Evolutionary conservation across 1,140 invertebrate genomes (phyloP).

Genomic region (Lordiphosa collinella): DNA sequence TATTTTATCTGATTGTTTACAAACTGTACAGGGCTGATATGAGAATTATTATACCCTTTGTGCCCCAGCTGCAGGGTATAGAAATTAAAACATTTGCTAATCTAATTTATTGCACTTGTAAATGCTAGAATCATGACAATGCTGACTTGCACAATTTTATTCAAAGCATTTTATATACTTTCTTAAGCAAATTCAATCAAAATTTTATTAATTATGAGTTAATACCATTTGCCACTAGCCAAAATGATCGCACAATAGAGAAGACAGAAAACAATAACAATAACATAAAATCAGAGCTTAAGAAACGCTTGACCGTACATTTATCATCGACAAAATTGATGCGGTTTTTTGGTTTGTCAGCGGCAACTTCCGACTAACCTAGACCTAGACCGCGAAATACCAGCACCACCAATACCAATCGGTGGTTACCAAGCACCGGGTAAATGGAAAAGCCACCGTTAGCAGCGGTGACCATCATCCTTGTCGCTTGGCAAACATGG

Average conservation of each 20-base stretch:
- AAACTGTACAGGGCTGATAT: no score
- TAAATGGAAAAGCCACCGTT: neutral
- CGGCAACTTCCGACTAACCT: constrained; percentile 55
- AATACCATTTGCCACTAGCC: constrained; percentile 31
- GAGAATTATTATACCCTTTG: no score
- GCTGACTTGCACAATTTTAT: no score
- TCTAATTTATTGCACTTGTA: no score
- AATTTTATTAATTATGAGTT: constrained; percentile 25
- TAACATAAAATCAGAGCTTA: constrained; percentile 19
- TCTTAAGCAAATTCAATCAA: constrained; percentile 2
- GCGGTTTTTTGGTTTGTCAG: constrained; percentile 35
- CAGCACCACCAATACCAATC: constrained; percentile 19
- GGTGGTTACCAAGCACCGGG: constrained; percentile 17
- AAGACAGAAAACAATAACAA: constrained; percentile 46
- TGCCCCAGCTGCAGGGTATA: no score
- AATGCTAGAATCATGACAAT: no score
- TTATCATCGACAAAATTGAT: constrained; percentile 65
- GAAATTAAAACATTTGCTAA: no score
- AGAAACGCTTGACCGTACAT: constrained; percentile 36
- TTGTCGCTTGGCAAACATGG: constrained; percentile 45
- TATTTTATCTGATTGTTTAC: no score
- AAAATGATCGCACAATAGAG: constrained; percentile 34
- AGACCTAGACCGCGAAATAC: constrained; percentile 64
- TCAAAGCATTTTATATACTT: no score
- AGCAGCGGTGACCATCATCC: constrained; percentile 22